Evolutionary conservation across 2,797 vertebrate genomes (phyloP).

Genomic region (Ctenochaetus hawaiiensis): DNA sequence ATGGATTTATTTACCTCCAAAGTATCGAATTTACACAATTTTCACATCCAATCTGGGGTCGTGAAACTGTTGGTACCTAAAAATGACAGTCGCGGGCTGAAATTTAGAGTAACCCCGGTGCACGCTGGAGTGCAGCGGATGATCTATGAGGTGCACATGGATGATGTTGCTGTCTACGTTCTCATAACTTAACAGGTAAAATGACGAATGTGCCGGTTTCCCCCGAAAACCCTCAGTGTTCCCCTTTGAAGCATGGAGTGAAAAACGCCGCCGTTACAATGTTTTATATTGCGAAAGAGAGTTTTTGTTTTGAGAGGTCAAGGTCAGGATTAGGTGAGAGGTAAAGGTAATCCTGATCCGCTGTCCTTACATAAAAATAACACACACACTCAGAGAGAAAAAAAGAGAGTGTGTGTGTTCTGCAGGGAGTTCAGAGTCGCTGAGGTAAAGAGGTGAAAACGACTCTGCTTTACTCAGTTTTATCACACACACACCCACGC

Average conservation of each 20-base stretch:
- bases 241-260: conserved; percentile 64
- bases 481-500: conserved; percentile 26
- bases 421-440: conserved; percentile 20
- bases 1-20: conserved; percentile 29
- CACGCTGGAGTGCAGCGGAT: conserved; percentile 4
- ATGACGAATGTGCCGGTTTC: conserved; percentile 50
- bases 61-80: conserved; percentile 35
- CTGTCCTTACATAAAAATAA: conserved; percentile 30
- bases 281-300: conserved; percentile 66
- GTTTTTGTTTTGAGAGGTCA: conserved; percentile 56
- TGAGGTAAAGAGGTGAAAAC: conserved; percentile 70
- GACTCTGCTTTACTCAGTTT: conserved; percentile 19
- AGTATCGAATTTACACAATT: conserved; percentile 51
- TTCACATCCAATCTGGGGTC: conserved; percentile 40
- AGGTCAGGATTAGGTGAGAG: conserved; percentile 70
- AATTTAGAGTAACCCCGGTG: conserved; percentile 28
- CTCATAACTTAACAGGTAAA: conserved; percentile 37
- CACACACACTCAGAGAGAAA: conserved; percentile 24
- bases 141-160: conserved; percentile 51
- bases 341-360: conserved; percentile 57
- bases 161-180: conserved; percentile 40
- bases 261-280: conserved; percentile 66
- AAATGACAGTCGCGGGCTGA: conserved; percentile 40
- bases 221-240: conserved; percentile 16
- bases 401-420: conserved; percentile 17